A percentile compares a stretch with the other conserved stretches of the same genome.
Evolutionary conservation across 2,797 vertebrate species (phyloP).

Genomic region (Myotis daubentonii): DNA sequence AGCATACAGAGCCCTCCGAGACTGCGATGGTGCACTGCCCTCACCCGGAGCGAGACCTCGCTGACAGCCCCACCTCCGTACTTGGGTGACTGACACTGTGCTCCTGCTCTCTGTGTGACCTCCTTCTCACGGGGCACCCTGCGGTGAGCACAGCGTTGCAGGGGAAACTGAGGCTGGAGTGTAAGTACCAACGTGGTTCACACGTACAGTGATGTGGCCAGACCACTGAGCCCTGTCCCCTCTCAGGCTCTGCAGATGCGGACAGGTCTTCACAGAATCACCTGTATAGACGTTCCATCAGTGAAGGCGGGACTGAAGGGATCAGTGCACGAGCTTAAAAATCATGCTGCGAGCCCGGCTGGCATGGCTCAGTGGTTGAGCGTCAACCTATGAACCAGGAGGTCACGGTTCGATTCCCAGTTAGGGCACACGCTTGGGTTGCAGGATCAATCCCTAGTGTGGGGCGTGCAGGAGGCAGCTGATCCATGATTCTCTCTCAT

Average conservation of each 20-base stretch:
- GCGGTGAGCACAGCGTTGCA: rapidly evolving
- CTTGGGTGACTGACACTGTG: background rate
- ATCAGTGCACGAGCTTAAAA: background rate
- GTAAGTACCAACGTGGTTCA: background rate
- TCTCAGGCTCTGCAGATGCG: background rate
- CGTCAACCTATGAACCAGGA: too few relatives aligned
- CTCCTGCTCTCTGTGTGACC: background rate
- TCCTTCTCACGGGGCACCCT: background rate
- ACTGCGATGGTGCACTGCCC: background rate
- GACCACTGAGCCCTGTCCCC: background rate
- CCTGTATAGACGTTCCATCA: background rate
- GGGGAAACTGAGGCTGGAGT: background rate
- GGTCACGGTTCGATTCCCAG: too few relatives aligned
- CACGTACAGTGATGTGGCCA: background rate
- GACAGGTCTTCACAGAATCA: background rate
- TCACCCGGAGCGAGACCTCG: background rate
- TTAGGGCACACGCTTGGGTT: too few relatives aligned
- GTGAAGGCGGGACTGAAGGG: background rate
- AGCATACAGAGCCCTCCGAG: background rate
- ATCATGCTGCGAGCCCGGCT: background rate
- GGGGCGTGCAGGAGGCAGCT: too few relatives aligned
- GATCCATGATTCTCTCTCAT: too few relatives aligned
- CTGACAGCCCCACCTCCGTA: background rate
- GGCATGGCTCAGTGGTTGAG: too few relatives aligned
- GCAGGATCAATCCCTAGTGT: too few relatives aligned